A percentile compares a stretch with the other conserved stretches of the same genome.
These are phyloP conservation scores for Pandemis cinnamomeana DNA, from an alignment of 2,888 invertebrate species.

Conservation along the genomic window DNA sequence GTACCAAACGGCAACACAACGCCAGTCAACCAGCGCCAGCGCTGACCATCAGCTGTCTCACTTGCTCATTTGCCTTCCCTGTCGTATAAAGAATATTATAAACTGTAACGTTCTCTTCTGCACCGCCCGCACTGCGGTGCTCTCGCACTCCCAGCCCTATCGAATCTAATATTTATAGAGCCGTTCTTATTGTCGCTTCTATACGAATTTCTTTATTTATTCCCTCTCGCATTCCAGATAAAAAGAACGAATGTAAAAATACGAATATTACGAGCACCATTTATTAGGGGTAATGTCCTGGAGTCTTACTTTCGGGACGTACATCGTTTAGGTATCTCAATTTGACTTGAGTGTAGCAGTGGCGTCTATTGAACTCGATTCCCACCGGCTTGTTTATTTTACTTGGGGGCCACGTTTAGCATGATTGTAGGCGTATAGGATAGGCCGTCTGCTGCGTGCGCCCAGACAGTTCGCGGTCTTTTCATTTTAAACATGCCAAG, in stretches of 20 bases:
- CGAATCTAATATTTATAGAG: conserved; percentile 68
- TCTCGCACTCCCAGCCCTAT: conserved; percentile 48
- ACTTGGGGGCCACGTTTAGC: no score
- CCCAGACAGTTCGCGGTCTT: no score
- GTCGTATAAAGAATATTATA: no score
- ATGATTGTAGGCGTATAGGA: no score
- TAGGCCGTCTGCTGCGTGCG: no score
- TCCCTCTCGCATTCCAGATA: conserved; percentile 20
- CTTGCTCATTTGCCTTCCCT: no score
- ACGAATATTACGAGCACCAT: conserved; percentile 29
- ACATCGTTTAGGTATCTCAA: background rate
- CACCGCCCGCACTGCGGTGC: background rate
- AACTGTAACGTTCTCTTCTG: background rate
- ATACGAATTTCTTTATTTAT: conserved; percentile 35
- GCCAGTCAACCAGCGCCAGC: no score
- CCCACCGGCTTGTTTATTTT: no score
- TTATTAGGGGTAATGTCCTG: conserved; percentile 12
- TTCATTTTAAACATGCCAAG: no score
- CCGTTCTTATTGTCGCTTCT: conserved; percentile 48
- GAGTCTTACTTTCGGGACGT: background rate
- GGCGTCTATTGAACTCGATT: no score
- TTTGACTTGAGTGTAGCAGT: background rate
- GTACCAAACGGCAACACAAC: no score
- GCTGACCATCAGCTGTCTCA: no score
- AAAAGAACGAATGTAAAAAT: conserved; percentile 31